These are phyloP conservation scores for Silurus lanzhouensis DNA, from an alignment of 2,797 vertebrate species.

Conservation along the genomic window DNA sequence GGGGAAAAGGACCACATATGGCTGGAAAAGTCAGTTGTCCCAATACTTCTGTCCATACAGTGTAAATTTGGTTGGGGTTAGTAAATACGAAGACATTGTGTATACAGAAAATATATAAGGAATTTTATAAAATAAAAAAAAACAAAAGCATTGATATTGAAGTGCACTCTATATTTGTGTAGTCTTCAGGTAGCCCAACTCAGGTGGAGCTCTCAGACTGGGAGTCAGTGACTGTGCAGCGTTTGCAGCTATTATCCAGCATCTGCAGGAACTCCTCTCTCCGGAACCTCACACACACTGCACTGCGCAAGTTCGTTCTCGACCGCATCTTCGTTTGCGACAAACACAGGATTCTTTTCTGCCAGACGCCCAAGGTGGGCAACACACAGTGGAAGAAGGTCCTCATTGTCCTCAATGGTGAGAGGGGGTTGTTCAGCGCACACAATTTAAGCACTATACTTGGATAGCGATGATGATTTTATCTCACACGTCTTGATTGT, in stretches of 20 bases:
- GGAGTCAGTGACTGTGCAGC: constrained; percentile 73
- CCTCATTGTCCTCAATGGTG: constrained; percentile 95
- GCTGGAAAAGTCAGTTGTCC: too few species aligned
- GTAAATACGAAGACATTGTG: not conserved
- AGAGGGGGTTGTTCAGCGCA: constrained; percentile 49
- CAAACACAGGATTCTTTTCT: constrained; percentile 96
- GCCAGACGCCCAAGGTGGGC: constrained; percentile 98
- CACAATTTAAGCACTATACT: not conserved
- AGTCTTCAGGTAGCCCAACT: constrained; percentile 59
- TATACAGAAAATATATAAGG: not conserved
- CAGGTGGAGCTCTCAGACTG: constrained; percentile 60
- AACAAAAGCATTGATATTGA: not conserved
- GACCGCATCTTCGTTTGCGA: constrained; percentile 98
- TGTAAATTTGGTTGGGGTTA: not conserved
- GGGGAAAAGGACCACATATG: too few species aligned
- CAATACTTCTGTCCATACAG: too few species aligned
- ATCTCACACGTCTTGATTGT: constrained; percentile 1
- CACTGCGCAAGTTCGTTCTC: constrained; percentile 90
- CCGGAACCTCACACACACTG: constrained; percentile 84
- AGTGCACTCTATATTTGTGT: constrained; percentile 28
- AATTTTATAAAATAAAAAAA: not conserved
- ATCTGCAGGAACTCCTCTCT: constrained; percentile 84
- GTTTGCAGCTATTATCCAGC: constrained; percentile 80
- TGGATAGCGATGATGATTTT: not conserved
- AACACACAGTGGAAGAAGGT: constrained; percentile 99